Evolutionary conservation across 1,140 invertebrate species (phyloP).

Genomic region (Asbolus verrucosus): DNA sequence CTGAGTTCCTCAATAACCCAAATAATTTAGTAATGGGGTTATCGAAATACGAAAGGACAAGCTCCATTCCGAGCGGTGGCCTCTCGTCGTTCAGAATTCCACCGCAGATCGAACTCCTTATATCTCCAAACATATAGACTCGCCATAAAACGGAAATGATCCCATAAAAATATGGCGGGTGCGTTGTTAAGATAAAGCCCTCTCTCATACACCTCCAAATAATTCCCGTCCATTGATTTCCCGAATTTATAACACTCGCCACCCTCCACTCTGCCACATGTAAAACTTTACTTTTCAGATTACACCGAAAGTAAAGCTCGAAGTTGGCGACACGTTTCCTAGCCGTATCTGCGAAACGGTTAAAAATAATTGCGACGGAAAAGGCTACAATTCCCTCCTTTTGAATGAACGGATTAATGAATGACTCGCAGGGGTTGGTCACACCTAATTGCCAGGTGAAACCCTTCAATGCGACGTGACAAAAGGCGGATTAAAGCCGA

Average conservation of each 20-base stretch:
- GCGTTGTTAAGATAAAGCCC: conserved; percentile 32
- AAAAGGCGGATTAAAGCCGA: neutral
- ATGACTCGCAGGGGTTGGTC: neutral
- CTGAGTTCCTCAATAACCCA: too few species aligned
- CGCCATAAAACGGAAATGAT: conserved; percentile 33
- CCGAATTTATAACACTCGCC: conserved; percentile 28
- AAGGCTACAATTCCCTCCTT: neutral
- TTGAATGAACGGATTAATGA: neutral
- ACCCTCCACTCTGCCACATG: neutral
- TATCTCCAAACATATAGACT: conserved; percentile 32
- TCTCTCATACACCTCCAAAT: conserved; percentile 34
- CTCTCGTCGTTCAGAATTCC: conserved; percentile 14
- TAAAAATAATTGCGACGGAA: neutral
- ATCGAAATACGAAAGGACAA: neutral
- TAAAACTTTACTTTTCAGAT: conserved; percentile 12
- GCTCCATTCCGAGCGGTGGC: neutral
- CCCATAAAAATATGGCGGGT: conserved; percentile 37
- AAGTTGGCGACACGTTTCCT: neutral
- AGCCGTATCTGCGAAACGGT: neutral
- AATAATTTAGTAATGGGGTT: conserved; percentile 5
- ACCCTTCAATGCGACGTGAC: neutral
- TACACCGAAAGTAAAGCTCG: conserved; percentile 3
- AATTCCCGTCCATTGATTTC: conserved; percentile 31
- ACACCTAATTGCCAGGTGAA: conserved; percentile 4
- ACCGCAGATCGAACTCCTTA: conserved; percentile 20